Base-by-base conservation (phyloP, 2,888 invertebrate species). In the Reticulitermes lucifugus region DNA sequence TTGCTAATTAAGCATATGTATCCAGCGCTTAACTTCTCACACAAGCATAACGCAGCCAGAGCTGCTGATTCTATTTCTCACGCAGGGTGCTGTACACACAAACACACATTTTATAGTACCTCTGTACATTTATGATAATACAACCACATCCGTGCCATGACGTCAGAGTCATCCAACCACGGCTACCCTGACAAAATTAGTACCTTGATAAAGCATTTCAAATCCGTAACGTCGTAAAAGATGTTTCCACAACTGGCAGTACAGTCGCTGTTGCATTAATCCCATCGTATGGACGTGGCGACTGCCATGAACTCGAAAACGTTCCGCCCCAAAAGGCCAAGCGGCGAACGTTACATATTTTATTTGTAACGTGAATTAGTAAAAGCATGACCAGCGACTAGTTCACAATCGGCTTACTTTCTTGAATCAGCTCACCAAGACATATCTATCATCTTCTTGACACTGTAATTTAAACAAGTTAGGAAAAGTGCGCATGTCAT, bases 141-240 rank as follows among this genome's bases (percentile, higher is more conserved):
- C 3, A 73, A 41, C 35, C 35, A 35, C 25, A 22, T 73, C 41
- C 73, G 25, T 1, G 73, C 21, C 41, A 29, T 41, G 73, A 73
- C 73, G 41, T 73, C 73, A 41, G 41, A 21, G 35, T 6, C 41
- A 73, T 41, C 71, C 71, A 73, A 73, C 73, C 35, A 73, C 73
- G 10, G 6, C 41, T 41, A 41, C 10, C 35, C 41, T 7, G 73
- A 41, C 41, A 3, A 14, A 73, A 41, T 35, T 46, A 12, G 9
- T 12, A 7, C 46, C 10, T 46, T 46, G 46, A 46, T 46, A 46
- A 12, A 46, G 35, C 46, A 46, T 7, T 46, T 41, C 9, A 29
- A 21, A 41, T 35, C 18, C 9, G 35, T 41, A 35, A 35, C 65
- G 6, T 25, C 22, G 60, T 18, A 6, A 12, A n/a, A n/a, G 9